These are phyloP conservation scores for Drosophila eohydei DNA, from an alignment of 2,888 invertebrate species.

Conservation along the genomic window DNA sequence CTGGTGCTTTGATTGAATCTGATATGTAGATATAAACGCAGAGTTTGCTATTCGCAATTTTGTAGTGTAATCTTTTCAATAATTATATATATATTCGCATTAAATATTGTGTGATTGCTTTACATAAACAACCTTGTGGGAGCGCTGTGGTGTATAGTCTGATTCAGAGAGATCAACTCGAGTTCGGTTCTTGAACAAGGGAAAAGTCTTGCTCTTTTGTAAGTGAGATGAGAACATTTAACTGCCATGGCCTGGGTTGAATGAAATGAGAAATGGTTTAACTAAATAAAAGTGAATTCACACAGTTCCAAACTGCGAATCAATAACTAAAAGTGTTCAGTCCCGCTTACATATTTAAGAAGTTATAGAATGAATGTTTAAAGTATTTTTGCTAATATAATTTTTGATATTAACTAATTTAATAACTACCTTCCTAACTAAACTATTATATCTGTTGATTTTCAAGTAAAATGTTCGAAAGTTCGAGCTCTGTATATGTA, in stretches of 20 bases:
- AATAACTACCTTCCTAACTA: too few relatives aligned
- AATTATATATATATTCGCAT: neutral
- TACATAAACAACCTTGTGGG: neutral
- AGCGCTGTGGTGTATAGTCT: neutral
- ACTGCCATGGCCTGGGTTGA: too few relatives aligned
- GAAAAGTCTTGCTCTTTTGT: neutral
- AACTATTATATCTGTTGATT: neutral
- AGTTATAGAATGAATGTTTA: too few relatives aligned
- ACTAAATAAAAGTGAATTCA: too few relatives aligned
- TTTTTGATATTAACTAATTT: too few relatives aligned
- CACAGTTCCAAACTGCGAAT: too few relatives aligned
- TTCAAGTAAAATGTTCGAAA: neutral
- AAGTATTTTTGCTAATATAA: too few relatives aligned
- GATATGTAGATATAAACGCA: neutral
- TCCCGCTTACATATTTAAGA: too few relatives aligned
- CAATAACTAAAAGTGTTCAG: neutral
- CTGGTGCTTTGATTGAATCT: slow-evolving; percentile 6
- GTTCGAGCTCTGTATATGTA: too few relatives aligned
- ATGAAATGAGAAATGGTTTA: too few relatives aligned
- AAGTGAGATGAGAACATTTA: too few relatives aligned
- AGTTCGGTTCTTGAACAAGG: neutral
- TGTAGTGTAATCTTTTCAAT: neutral
- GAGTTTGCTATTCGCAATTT: neutral
- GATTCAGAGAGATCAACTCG: too few relatives aligned
- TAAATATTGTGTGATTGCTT: neutral